phyloP scores from a whole-genome alignment of 2,888 invertebrate species.

The Drosophila colorata region DNA sequence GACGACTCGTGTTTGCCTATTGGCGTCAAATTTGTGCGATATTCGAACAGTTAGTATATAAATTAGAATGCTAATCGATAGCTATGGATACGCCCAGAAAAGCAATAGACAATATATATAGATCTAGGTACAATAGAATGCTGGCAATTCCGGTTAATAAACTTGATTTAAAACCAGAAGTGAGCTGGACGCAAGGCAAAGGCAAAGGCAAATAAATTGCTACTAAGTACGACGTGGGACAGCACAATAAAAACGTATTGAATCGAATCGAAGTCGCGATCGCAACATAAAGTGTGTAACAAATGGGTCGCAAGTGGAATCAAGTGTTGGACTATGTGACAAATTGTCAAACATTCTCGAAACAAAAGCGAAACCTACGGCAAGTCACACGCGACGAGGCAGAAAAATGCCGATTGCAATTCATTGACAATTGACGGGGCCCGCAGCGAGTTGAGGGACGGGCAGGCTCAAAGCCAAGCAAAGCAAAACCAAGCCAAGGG shows the following conservation, averaged over 20 bases:
- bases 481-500: slow-evolving; percentile 46
- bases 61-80: slow-evolving; percentile 81
- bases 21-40: slow-evolving; percentile 65
- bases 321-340: slow-evolving; percentile 57
- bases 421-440: slow-evolving; percentile 57
- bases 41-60: slow-evolving; percentile 68
- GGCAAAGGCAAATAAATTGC: slow-evolving; percentile 65
- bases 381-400: slow-evolving; percentile 17
- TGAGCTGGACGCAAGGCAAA: slow-evolving; percentile 47
- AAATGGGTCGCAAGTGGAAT: slow-evolving; percentile 65
- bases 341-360: slow-evolving; percentile 75
- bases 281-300: slow-evolving; percentile 68
- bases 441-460: slow-evolving; percentile 69
- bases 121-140: slow-evolving; percentile 52
- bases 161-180: slow-evolving; percentile 82
- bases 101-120: slow-evolving; percentile 19
- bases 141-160: slow-evolving; percentile 76
- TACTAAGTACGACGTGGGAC: slow-evolving; percentile 61
- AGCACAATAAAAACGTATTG: slow-evolving; percentile 40
- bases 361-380: slow-evolving; percentile 34
- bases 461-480: slow-evolving; percentile 66
- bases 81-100: slow-evolving; percentile 75
- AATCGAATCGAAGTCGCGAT: slow-evolving; percentile 22
- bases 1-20: slow-evolving; percentile 68
- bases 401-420: slow-evolving; percentile 61